These are phyloP conservation scores for Atrichornis clamosus DNA, from an alignment of 2,113 vertebrate genomes.

Conservation along the genomic window DNA sequence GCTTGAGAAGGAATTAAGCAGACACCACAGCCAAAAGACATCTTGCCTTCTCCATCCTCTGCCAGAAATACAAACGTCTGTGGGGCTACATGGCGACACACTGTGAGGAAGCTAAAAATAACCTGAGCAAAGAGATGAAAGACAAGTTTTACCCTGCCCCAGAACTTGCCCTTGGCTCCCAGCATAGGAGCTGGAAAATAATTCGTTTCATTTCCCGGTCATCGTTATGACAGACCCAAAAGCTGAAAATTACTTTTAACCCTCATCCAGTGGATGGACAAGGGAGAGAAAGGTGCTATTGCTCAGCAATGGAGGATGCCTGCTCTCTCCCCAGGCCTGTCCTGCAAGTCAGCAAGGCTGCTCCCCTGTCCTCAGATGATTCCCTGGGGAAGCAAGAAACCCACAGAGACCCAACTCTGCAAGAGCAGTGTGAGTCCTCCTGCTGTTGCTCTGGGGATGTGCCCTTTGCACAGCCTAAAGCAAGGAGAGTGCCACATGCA, in stretches of 20 bases:
- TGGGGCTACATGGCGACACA: neutral
- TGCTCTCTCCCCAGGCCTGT: fast-evolving
- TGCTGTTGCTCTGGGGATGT: fast-evolving
- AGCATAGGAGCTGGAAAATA: fast-evolving
- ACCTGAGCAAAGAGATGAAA: neutral
- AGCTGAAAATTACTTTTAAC: neutral
- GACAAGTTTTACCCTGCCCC: neutral
- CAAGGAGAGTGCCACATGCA: neutral
- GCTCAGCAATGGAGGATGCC: neutral
- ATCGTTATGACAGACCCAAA: neutral
- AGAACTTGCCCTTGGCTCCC: neutral
- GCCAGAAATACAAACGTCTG: neutral
- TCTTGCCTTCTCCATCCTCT: neutral
- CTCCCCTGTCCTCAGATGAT: neutral
- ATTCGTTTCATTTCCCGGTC: neutral
- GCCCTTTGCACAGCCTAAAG: neutral
- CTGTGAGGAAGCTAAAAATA: fast-evolving
- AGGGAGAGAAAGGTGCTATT: neutral
- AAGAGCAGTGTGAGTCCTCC: neutral
- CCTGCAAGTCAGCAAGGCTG: neutral
- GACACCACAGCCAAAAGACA: neutral
- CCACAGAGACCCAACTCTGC: neutral
- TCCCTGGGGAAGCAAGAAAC: neutral
- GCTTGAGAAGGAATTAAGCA: neutral
- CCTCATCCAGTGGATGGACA: no score